A percentile compares a stretch with the other conserved stretches of the same genome.
These are phyloP conservation scores for Myripristis jacobus DNA, from an alignment of 2,797 vertebrate species.

Conservation along the genomic window DNA sequence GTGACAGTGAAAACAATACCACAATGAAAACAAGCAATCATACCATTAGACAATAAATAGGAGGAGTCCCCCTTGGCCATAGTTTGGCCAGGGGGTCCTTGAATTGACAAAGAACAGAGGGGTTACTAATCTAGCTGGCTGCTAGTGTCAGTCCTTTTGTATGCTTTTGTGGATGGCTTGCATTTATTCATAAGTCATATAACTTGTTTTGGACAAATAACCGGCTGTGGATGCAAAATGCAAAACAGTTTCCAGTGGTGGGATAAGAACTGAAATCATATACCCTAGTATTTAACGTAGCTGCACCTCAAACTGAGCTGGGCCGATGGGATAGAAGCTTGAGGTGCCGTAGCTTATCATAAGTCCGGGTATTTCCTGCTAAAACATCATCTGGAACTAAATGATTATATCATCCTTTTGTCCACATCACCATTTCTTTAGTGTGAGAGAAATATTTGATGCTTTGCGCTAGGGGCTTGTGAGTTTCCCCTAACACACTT, in stretches of 20 bases:
- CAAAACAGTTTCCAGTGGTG: slow-evolving; percentile 7
- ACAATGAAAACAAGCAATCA: slow-evolving; percentile 72
- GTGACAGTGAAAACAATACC: slow-evolving; percentile 68
- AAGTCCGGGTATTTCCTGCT: slow-evolving; percentile 39
- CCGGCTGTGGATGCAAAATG: slow-evolving; percentile 5
- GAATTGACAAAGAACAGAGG: slow-evolving; percentile 11
- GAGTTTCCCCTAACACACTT: slow-evolving; percentile 66
- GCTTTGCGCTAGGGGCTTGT: slow-evolving; percentile 52
- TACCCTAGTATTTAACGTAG: slow-evolving; percentile 1
- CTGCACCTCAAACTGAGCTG: slow-evolving; percentile 19
- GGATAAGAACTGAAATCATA: background rate
- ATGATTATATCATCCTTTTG: slow-evolving; percentile 49
- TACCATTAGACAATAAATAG: slow-evolving; percentile 56
- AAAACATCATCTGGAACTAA: slow-evolving; percentile 56
- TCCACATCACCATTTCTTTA: slow-evolving; percentile 59
- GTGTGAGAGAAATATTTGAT: slow-evolving; percentile 58
- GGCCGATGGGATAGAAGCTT: background rate
- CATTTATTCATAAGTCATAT: slow-evolving; percentile 7
- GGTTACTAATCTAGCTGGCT: slow-evolving; percentile 24
- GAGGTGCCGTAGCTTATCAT: slow-evolving; percentile 39
- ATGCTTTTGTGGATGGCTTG: slow-evolving; percentile 18
- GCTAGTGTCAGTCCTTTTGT: slow-evolving; percentile 4
- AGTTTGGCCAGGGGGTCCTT: slow-evolving; percentile 29
- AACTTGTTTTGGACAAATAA: slow-evolving; percentile 11
- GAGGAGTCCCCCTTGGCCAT: slow-evolving; percentile 41